A percentile compares a stretch with the other conserved stretches of the same genome.
These are phyloP conservation scores for Lysandra coridon DNA, from an alignment of 2,888 invertebrate species.

Conservation along the genomic window DNA sequence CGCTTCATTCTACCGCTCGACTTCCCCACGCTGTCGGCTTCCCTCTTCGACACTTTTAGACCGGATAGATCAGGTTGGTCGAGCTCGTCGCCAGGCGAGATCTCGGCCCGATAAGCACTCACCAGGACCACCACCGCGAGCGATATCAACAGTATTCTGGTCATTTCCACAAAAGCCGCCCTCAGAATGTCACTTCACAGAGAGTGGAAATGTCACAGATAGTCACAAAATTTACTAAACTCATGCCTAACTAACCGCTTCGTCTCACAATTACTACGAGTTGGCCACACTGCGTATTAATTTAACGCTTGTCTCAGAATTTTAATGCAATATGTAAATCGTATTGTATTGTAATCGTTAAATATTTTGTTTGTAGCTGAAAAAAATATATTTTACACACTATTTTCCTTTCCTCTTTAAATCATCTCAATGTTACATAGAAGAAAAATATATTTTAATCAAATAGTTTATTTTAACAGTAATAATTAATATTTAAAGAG, in stretches of 20 bases:
- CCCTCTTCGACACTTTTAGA: background rate
- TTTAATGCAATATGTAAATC: conserved; percentile 1
- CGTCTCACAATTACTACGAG: background rate
- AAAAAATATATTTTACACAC: background rate
- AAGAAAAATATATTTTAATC: background rate
- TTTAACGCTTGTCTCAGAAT: background rate
- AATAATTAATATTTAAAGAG: too few species aligned
- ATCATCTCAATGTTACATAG: background rate
- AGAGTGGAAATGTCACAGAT: background rate
- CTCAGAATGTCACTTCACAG: background rate
- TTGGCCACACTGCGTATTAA: background rate
- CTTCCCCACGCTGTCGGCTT: background rate
- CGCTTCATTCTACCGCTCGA: background rate
- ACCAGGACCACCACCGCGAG: background rate
- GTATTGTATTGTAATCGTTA: background rate
- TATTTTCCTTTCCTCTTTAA: background rate
- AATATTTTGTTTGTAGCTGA: background rate
- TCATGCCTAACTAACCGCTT: background rate
- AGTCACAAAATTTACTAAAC: background rate
- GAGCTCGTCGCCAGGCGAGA: background rate
- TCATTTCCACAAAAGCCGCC: background rate
- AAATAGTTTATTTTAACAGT: background rate
- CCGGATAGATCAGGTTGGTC: background rate
- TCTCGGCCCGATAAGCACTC: background rate
- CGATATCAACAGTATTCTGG: background rate